Evolutionary conservation across 2,888 invertebrate genomes (phyloP), one percentile per base, ranked within the genome.

Genomic region (Amiota mariae): DNA sequence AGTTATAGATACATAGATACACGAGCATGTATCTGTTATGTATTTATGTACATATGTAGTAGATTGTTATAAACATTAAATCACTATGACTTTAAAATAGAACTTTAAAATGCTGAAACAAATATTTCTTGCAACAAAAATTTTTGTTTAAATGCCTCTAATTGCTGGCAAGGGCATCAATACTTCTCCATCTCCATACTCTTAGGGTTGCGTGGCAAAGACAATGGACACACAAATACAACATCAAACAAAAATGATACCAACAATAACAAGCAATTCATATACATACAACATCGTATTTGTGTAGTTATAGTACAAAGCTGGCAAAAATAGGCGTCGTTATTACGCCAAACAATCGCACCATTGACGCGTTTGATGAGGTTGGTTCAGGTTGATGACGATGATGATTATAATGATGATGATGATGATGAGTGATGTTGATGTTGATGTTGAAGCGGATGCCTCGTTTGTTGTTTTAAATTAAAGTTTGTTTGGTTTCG

Each of bases 111-210:
- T 56, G 3, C 36, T 36, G 13, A 56, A 59, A 59, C 18, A 18
- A 76, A 78, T 74, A 72, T 75, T 79, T 72, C 49, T 67, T 77
- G 77, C 79, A 80, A 64, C 71, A 79, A 84, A 79, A 82, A 79
- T 82, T 36, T 56, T 64, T n/a, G 46, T 18, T 24, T 71, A 70
- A 71, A 71, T 71, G 77, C 79, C 85, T 79, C 78, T 81, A 84
- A 84, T 87, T 84, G 87, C 71, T 77, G 66, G 80, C 84, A 84
- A 84, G 84, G 84, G 84, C 84, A 84, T 72, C 74, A 70, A 71
- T 72, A 74, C 75, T 36, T 6, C 36, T 36, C 8, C 6, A 36
- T 6, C 36, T 6, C 36, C 36, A 36, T 6, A 36, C 36, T 36
- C 36, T 2, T 2, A 36, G 36, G 36, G 36, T 2, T 36, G 36